Evolutionary conservation across 1,140 invertebrate species (phyloP).

Genomic region (Lepidurus apus): DNA sequence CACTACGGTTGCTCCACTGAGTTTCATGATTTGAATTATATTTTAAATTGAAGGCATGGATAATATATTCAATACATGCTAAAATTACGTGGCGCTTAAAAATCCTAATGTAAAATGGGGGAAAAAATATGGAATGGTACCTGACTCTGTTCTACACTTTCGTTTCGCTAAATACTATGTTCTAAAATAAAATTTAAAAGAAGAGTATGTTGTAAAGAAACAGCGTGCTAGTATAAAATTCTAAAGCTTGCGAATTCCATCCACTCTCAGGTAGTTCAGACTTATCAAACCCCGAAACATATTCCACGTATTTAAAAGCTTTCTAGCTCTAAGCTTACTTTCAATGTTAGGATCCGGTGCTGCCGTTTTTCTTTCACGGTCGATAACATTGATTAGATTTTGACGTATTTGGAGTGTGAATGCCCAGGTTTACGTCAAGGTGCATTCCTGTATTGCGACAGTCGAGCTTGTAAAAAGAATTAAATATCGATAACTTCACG

Average conservation of each 20-base stretch:
- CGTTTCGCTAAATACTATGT: background rate
- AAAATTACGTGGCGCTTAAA: background rate
- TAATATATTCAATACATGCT: constrained; percentile 11
- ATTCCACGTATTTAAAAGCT: background rate
- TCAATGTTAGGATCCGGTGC: background rate
- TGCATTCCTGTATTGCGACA: constrained; percentile 6
- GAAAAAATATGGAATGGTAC: background rate
- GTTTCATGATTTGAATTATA: background rate
- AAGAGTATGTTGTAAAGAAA: background rate
- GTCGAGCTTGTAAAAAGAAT: constrained; percentile 28
- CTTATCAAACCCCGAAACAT: constrained; percentile 6
- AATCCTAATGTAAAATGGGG: background rate
- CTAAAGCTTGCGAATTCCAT: constrained; percentile 15
- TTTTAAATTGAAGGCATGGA: background rate
- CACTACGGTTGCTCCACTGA: background rate
- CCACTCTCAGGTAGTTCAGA: constrained; percentile 13
- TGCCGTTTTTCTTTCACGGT: too few species aligned
- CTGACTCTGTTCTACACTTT: background rate
- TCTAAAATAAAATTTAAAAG: background rate
- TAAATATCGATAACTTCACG: constrained; percentile 24
- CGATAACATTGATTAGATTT: too few species aligned
- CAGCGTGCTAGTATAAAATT: background rate
- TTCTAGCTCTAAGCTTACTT: background rate
- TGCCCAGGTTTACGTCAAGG: background rate
- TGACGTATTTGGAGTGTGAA: background rate